Percentiles rank a stretch among this genome's conserved stretches.
Evolutionary conservation across 2,113 vertebrate genomes (phyloP).

Genomic region (Pitta sordida): DNA sequence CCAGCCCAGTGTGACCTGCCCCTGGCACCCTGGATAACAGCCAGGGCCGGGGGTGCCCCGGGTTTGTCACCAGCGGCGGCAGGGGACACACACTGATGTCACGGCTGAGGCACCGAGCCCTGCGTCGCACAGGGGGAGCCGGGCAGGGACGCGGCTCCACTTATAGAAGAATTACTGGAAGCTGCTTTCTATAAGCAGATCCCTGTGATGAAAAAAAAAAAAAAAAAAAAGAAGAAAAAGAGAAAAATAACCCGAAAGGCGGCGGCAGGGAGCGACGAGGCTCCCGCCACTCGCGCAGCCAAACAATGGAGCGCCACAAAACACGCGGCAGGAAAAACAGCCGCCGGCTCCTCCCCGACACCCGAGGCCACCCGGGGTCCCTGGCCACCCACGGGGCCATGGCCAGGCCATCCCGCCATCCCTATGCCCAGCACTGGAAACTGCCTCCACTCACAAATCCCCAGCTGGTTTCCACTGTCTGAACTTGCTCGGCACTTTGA

Average conservation of each 20-base stretch:
- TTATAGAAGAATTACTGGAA: conserved; percentile 96
- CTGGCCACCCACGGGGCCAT: not conserved
- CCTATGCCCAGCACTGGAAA: accelerated
- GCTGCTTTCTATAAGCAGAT: conserved; percentile 85
- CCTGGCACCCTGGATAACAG: not conserved
- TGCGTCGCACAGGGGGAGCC: conserved; percentile 63
- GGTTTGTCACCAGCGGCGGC: not conserved
- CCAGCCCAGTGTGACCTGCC: not conserved
- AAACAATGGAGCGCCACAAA: conserved; percentile 85
- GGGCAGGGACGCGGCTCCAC: conserved; percentile 53
- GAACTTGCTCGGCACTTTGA: not conserved
- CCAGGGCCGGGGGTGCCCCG: not conserved
- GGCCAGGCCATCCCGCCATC: not conserved
- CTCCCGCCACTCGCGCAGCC: conserved; percentile 39
- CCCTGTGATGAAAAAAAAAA: conserved; percentile 45
- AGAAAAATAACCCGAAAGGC: conserved; percentile 27
- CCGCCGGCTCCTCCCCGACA: conserved; percentile 50
- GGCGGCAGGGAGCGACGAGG: conserved; percentile 43
- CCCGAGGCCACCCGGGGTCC: not conserved
- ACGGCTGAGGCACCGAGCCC: conserved; percentile 31
- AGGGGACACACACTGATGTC: conserved; percentile 49
- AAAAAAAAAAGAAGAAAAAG: not conserved
- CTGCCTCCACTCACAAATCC: not conserved
- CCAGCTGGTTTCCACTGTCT: not conserved
- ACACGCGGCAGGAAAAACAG: conserved; percentile 79